Base-by-base conservation (phyloP, 2,797 vertebrate genomes). In the Hemitrygon akajei region DNA sequence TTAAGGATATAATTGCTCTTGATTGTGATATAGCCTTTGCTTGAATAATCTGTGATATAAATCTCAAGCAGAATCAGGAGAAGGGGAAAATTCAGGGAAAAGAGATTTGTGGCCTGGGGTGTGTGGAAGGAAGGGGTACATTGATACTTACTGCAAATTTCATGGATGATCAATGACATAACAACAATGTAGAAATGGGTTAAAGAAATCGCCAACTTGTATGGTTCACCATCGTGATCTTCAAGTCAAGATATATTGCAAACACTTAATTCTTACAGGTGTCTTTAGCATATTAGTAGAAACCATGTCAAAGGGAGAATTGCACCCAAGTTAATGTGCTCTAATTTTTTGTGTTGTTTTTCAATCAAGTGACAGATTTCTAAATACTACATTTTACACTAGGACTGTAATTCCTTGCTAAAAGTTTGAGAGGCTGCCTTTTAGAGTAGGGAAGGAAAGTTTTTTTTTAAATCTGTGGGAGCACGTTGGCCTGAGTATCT, bases 251-350 rank as follows among this genome's bases (percentile, higher is more conserved):
- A 86, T 58, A 56, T 14, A 56, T 86, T 84, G 30, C 56, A 86
- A n/a, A 27, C 60, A 80, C 14, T 20, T 37, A 7, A 12, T 60
- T 86, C 47, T 56, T 56, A 60, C 58, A 30, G 56, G 56, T 86
- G 14, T 86, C 56, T 86, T 86, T 86, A 86, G 82, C 56, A 60
- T 60, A 86, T 86, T 60, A 27, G n/a, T 18, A 89, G 86, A 34
- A 69, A 66, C 20, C 1, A 37, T 37, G n/a, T 89, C 60, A 3
- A 14, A 30, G 7, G 60, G n/a, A 30, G 86, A 34, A 89, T 66
- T 89, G 60, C n/a, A 69, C 86, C 34, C 22, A 69, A 89, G 18
- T 22, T 18, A 37, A 6, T 87, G 58, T 87, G 84, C 5, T n/a
- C n/a, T 18, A 34, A 63, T 63, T 14, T 63, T 34, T 66, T 87